A percentile compares a stretch with the other conserved stretches of the same genome.
phyloP scores from a whole-genome alignment of 2,113 vertebrate species.

The Callocephalon fimbriatum region DNA sequence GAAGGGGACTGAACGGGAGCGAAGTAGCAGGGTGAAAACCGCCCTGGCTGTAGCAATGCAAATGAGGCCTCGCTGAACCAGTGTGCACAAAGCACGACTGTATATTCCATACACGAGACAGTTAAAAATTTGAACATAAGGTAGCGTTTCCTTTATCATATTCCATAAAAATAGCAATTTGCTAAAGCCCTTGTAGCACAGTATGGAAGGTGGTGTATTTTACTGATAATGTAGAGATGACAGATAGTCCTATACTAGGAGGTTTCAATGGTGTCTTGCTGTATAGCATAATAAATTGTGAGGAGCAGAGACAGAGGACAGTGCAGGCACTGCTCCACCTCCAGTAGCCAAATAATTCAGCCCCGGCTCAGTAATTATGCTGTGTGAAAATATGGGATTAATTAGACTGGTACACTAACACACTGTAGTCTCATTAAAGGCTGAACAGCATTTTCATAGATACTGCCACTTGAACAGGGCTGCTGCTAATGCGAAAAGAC shows the following conservation, averaged over 20 bases:
- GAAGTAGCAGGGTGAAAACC: background rate
- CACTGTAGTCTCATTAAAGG: slow-evolving; percentile 89
- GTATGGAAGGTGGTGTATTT: slow-evolving; percentile 92
- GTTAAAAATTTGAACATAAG: slow-evolving; percentile 94
- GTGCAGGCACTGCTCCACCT: slow-evolving; percentile 76
- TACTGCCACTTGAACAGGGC: slow-evolving; percentile 83
- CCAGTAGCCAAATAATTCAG: slow-evolving; percentile 83
- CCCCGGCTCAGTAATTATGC: slow-evolving; percentile 87
- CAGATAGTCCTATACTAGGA: slow-evolving; percentile 91
- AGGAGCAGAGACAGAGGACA: slow-evolving; percentile 78
- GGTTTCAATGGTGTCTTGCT: slow-evolving; percentile 85
- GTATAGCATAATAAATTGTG: slow-evolving; percentile 82
- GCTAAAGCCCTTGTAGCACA: slow-evolving; percentile 92
- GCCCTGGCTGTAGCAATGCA: slow-evolving; percentile 4
- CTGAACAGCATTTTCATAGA: slow-evolving; percentile 84
- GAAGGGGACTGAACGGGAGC: background rate
- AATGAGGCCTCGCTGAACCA: background rate
- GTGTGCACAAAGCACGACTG: slow-evolving; percentile 29
- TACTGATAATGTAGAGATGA: slow-evolving; percentile 95
- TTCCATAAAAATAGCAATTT: slow-evolving; percentile 97
- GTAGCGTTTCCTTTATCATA: slow-evolving; percentile 96
- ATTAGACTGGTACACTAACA: slow-evolving; percentile 90
- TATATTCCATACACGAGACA: slow-evolving; percentile 79
- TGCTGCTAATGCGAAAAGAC: slow-evolving; percentile 88
- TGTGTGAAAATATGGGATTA: slow-evolving; percentile 92